Evolutionary conservation across 1,140 invertebrate species (phyloP).

Genomic region (Neodiprion virginianus): DNA sequence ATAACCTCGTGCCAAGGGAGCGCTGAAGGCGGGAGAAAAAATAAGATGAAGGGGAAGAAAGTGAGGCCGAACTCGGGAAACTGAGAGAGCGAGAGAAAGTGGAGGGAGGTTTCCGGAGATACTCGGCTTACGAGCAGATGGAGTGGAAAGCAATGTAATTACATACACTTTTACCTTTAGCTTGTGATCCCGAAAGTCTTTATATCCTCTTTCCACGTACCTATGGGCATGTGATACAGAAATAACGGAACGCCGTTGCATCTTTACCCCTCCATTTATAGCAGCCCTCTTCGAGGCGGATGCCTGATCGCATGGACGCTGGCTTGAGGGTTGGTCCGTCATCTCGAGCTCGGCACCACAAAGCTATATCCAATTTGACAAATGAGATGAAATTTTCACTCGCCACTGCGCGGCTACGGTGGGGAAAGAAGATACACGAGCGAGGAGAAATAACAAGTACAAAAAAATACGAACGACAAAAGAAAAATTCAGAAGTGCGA

Average conservation of each 20-base stretch:
- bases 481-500: no score
- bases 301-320: neutral
- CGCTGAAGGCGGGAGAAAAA: neutral
- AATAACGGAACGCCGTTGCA: neutral
- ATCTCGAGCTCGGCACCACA: neutral
- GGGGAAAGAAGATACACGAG: neutral
- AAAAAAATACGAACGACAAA: neutral
- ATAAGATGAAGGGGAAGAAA: neutral
- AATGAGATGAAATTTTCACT: neutral
- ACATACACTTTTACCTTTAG: conserved; percentile 3
- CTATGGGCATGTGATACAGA: neutral
- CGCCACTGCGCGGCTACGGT: neutral
- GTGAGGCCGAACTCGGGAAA: neutral
- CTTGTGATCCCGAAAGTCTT: neutral
- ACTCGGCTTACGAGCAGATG: neutral
- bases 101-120: neutral
- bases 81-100: neutral
- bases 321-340: neutral
- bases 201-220: neutral
- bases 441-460: neutral
- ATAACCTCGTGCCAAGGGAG: neutral
- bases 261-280: neutral
- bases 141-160: conserved; percentile 5
- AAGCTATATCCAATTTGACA: neutral
- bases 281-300: no score